Evolutionary conservation across 2,113 vertebrate genomes (phyloP).

Genomic region (Hippocampus abdominalis): DNA sequence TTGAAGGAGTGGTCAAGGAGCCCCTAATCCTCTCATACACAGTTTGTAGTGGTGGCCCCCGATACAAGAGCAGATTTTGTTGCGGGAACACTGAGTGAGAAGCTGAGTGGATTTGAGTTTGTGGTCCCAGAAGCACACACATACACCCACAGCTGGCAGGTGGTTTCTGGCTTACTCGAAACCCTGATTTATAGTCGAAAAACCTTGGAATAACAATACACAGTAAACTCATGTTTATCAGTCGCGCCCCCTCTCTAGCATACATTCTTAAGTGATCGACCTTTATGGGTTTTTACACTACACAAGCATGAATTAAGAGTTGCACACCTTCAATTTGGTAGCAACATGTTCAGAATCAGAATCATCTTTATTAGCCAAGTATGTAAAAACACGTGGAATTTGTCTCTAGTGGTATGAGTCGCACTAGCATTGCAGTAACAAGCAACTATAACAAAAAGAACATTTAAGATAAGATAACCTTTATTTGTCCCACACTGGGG

Average conservation of each 20-base stretch:
- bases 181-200: not conserved
- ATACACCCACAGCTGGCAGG: conserved; percentile 12
- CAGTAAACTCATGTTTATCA: not conserved
- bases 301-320: not conserved
- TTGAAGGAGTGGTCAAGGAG: conserved; percentile 71
- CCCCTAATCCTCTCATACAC: conserved; percentile 74
- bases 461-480: too few relatives aligned
- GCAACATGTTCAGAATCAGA: not conserved
- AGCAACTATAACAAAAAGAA: too few relatives aligned
- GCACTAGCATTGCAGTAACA: too few relatives aligned
- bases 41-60: conserved; percentile 69
- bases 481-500: too few relatives aligned
- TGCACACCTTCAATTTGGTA: not conserved
- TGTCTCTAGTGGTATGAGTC: too few relatives aligned
- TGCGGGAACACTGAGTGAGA: conserved; percentile 44
- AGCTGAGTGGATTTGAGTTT: conserved; percentile 39
- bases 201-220: not conserved
- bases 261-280: not conserved
- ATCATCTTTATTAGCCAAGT: too few relatives aligned
- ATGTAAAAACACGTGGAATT: too few relatives aligned
- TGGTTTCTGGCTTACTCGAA: not conserved
- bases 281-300: not conserved
- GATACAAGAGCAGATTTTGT: conserved; percentile 62
- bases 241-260: not conserved
- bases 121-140: conserved; percentile 45